These are phyloP conservation scores for Brachymystax lenok DNA, from an alignment of 2,797 vertebrate genomes.

Conservation along the genomic window DNA sequence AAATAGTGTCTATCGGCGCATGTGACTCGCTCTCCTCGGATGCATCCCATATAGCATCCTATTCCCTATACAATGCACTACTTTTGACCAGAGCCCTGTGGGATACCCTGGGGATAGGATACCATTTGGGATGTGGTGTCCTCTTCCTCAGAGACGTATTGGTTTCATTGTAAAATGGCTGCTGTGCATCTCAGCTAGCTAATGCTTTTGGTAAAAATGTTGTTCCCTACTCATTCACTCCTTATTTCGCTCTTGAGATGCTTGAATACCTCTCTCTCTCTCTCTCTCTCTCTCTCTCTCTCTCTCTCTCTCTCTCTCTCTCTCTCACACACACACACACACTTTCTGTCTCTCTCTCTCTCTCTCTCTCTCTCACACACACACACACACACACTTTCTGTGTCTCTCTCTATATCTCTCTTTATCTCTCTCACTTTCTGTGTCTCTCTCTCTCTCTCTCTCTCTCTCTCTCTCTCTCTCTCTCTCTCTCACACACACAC, in stretches of 20 bases:
- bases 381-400: no score
- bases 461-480: no score
- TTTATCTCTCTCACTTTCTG: no score
- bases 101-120: no score
- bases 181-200: slow-evolving; percentile 55
- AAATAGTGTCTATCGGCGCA: slow-evolving; percentile 33
- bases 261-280: not conserved
- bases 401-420: no score
- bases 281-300: slow-evolving; percentile 12
- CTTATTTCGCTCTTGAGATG: slow-evolving; percentile 23
- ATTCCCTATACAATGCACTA: not conserved
- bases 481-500: no score
- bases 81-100: not conserved
- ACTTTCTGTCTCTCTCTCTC: no score
- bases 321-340: no score
- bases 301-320: not conserved
- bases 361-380: no score
- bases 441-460: no score
- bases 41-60: not conserved
- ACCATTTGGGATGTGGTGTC: not conserved
- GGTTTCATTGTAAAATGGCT: slow-evolving; percentile 55
- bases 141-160: slow-evolving; percentile 32
- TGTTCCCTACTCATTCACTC: slow-evolving; percentile 26
- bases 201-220: slow-evolving; percentile 56
- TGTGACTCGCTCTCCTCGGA: slow-evolving; percentile 33